These are phyloP conservation scores for Xiphophorus hellerii DNA, from an alignment of 2,113 vertebrate genomes.

Conservation along the genomic window DNA sequence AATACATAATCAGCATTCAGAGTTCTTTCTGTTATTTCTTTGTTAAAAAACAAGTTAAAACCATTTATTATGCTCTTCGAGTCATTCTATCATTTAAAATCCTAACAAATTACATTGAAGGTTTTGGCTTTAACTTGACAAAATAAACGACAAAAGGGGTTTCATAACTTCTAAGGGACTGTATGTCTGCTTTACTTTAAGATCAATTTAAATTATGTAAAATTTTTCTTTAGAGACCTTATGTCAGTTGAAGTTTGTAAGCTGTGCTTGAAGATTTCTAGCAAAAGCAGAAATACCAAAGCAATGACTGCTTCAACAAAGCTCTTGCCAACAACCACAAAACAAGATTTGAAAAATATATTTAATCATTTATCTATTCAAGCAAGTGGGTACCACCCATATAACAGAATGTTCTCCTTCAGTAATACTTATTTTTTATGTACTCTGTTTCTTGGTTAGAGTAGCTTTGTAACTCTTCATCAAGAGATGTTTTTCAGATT, in stretches of 20 bases:
- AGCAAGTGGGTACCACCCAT: constrained; percentile 56
- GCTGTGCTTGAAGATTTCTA: constrained; percentile 48
- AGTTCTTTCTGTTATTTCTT: too few species aligned
- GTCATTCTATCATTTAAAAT: too few species aligned
- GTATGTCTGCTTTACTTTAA: not conserved
- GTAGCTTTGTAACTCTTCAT: not conserved
- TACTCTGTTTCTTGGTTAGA: constrained; percentile 13
- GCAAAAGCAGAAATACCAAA: constrained; percentile 36
- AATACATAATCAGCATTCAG: too few species aligned
- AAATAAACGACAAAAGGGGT: too few species aligned
- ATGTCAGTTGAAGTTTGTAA: constrained; percentile 12
- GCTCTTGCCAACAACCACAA: constrained; percentile 49
- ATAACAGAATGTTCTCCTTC: constrained; percentile 44
- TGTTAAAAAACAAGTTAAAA: too few species aligned
- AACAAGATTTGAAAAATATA: constrained; percentile 31
- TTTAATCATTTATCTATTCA: constrained; percentile 51
- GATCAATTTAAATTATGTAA: not conserved
- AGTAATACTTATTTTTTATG: constrained; percentile 19
- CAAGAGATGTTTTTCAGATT: constrained; percentile 14
- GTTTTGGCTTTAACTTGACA: too few species aligned
- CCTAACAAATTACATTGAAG: too few species aligned
- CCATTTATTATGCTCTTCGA: too few species aligned
- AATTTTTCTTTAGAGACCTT: not conserved
- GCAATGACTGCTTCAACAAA: constrained; percentile 23
- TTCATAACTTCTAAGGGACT: too few species aligned